A percentile compares a stretch with the other conserved stretches of the same genome.
Conservation (phyloP, 2,113 vertebrate species). For the Dipodomys merriami region DNA sequence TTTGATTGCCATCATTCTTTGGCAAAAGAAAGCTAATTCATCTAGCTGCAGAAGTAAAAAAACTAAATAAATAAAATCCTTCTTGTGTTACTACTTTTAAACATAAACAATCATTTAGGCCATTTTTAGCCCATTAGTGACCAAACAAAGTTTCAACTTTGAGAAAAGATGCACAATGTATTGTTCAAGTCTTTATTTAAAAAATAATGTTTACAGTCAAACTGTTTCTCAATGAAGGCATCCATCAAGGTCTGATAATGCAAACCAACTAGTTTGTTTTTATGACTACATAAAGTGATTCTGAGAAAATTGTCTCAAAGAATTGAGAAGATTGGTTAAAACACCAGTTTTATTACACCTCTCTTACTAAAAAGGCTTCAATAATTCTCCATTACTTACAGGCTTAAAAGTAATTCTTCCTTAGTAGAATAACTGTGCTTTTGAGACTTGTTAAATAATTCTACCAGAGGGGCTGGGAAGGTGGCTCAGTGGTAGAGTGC, state of each 20-base stretch:
- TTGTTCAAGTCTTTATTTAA: not conserved
- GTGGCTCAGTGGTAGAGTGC: no score
- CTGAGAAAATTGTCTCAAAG: slow-evolving; percentile 51
- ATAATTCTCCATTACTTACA: slow-evolving; percentile 43
- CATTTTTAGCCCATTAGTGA: slow-evolving; percentile 4
- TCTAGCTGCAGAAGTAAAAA: slow-evolving; percentile 7
- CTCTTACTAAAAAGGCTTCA: slow-evolving; percentile 33
- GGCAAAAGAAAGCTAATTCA: not conserved
- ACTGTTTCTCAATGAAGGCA: not conserved
- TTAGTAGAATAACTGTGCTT: slow-evolving; percentile 1
- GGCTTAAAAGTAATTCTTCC: slow-evolving; percentile 46
- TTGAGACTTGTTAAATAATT: not conserved
- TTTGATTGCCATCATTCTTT: not conserved
- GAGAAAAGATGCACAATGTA: not conserved
- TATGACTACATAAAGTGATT: slow-evolving; percentile 47
- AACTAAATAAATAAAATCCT: no score
- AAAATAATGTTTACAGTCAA: not conserved
- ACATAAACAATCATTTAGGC: not conserved
- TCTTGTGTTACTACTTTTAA: slow-evolving; percentile 15
- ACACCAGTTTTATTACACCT: slow-evolving; percentile 21
- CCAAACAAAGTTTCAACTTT: not conserved
- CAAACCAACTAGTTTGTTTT: not conserved
- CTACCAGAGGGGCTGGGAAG: not conserved
- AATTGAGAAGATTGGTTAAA: slow-evolving; percentile 50
- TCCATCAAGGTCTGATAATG: not conserved